Evolutionary conservation across 2,797 vertebrate species (phyloP).

Genomic region (Lateolabrax maculatus): DNA sequence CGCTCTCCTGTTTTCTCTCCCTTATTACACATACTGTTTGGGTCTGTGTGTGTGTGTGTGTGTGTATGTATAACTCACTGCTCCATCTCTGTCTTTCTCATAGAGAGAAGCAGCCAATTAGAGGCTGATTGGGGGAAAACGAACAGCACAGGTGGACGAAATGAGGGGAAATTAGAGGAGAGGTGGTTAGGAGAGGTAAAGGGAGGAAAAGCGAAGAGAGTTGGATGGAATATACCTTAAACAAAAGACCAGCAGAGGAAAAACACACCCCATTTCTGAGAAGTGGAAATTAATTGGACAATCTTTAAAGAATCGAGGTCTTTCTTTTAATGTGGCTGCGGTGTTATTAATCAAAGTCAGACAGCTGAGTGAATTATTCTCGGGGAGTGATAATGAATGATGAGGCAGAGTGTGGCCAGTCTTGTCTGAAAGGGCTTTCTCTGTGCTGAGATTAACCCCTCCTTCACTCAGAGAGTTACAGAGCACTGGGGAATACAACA

Average conservation of each 20-base stretch:
- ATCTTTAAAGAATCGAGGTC: slow-evolving; percentile 44
- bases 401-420: slow-evolving; percentile 48
- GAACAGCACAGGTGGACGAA: slow-evolving; percentile 40
- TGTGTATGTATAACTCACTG: slow-evolving; percentile 21
- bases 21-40: neutral
- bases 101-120: slow-evolving; percentile 58
- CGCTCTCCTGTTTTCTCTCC: slow-evolving; percentile 7
- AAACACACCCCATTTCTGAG: slow-evolving; percentile 12
- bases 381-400: slow-evolving; percentile 62
- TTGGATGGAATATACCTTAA: slow-evolving; percentile 2
- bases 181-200: slow-evolving; percentile 10
- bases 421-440: slow-evolving; percentile 46
- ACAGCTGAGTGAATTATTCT: slow-evolving; percentile 55
- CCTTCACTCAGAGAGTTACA: slow-evolving; percentile 1
- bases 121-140: slow-evolving; percentile 45
- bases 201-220: neutral
- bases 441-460: slow-evolving; percentile 37
- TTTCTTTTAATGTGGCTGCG: slow-evolving; percentile 19
- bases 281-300: slow-evolving; percentile 53
- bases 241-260: slow-evolving; percentile 25
- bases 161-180: slow-evolving; percentile 34
- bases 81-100: slow-evolving; percentile 29
- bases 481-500: slow-evolving; percentile 31
- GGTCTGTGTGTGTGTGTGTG: slow-evolving; percentile 13
- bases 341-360: slow-evolving; percentile 60